phyloP scores from a whole-genome alignment of 2,797 vertebrate species.

The Characodon lateralis region DNA sequence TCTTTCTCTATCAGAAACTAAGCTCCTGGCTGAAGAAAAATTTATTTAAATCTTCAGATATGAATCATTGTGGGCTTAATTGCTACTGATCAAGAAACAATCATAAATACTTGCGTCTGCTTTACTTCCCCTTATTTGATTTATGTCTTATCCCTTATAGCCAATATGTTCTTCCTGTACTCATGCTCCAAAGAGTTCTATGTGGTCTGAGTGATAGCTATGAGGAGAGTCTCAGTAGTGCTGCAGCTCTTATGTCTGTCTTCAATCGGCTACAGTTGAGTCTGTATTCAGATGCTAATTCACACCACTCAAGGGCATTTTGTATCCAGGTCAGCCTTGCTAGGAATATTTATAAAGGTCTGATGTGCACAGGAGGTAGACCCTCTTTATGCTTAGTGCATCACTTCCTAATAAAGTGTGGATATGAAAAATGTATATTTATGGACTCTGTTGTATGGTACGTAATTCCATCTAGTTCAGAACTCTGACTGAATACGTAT shows the following conservation, averaged over 20 bases:
- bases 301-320: conserved; percentile 77
- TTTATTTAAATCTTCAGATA: background rate
- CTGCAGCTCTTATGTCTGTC: conserved; percentile 69
- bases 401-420: conserved; percentile 52
- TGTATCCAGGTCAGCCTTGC: conserved; percentile 84
- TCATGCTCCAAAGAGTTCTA: conserved; percentile 51
- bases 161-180: conserved; percentile 46
- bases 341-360: conserved; percentile 83
- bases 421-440: conserved; percentile 51
- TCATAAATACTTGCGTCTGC: conserved; percentile 7
- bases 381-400: conserved; percentile 66
- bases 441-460: conserved; percentile 36
- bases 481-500: conserved; percentile 26
- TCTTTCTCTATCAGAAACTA: background rate
- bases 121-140: conserved; percentile 28
- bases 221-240: conserved; percentile 58
- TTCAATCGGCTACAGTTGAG: conserved; percentile 74
- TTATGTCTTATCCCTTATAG: conserved; percentile 37
- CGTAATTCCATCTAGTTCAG: conserved; percentile 34
- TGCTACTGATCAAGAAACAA: conserved; percentile 1
- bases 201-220: conserved; percentile 50
- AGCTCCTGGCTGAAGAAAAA: background rate
- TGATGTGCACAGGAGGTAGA: conserved; percentile 66
- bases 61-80: background rate
- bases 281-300: conserved; percentile 85